Base-by-base conservation (phyloP, 1,140 invertebrate genomes). In the Drosophila arawakana region DNA sequence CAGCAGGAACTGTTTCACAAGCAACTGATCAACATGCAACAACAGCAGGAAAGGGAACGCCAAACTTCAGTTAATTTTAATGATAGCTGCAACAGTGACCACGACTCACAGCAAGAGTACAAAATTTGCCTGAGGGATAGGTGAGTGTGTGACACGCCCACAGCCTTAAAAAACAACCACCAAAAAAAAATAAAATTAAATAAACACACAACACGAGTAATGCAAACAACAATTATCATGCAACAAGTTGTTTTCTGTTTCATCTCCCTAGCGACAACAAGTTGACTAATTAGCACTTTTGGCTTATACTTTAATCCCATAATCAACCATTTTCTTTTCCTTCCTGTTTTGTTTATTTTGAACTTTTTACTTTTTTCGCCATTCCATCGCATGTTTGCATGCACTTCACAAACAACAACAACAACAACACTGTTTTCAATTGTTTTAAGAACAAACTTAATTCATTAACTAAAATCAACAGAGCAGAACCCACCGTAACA, bases 121-220 rank as follows among this genome's bases (percentile, higher is more conserved):
- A 86, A 91, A 60, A 84, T 85, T 79, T 90, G 90, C 75, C 90
- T 92, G 81, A 90, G 86, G 90, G 91, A 92, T 86, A 91, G 91
- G 91, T 92, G 78, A 92, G 91, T 90, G 58, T 66, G 69, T 73
- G 76, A 46, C 60, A 73, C 50, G 58, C 61, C 49, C 60, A 59
- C 73, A 65, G 13, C 34, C 30, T 52, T n/a, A 21, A 15, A 13
- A 37, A 66, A 21, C 3, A 65, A 44, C 10, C 7, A 44, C 18
- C 7, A 62, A 46, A 52, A 50, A 18, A 37, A 9, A 43, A 54
- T 25, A 13, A 8, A 11, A 25, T 1, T 21, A 21, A 30, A 30
- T 30, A 30, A 30, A 30, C 6, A 30, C 25, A 30, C 25, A 30
- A 30, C 3, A 30, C 25, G 6, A 21, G 18, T 21, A 21, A 21